Conservation (phyloP, 1,140 invertebrate species). For the Bombus superbus region DNA sequence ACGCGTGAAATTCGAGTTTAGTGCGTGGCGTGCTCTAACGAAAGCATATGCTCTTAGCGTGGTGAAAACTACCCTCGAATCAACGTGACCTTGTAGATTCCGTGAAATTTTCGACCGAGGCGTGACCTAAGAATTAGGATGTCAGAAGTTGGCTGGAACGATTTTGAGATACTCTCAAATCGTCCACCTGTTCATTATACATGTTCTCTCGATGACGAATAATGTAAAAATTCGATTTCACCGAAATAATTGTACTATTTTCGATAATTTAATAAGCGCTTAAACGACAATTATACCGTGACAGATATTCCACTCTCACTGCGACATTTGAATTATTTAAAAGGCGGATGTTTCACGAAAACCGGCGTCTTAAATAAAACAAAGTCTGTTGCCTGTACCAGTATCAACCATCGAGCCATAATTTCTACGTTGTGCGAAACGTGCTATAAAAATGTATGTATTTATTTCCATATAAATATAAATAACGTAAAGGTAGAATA, state of each 20-base stretch:
- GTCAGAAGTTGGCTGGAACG: conserved; percentile 40
- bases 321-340: no score
- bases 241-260: no score
- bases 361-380: no score
- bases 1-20: conserved; percentile 56
- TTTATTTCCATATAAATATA: no score
- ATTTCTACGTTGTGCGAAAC: no score
- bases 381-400: no score
- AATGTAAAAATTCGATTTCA: no score
- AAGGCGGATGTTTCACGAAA: no score
- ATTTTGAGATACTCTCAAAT: not conserved
- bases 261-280: not conserved
- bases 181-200: not conserved
- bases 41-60: conserved; percentile 41
- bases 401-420: no score
- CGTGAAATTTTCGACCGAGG: conserved; percentile 60
- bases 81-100: not conserved
- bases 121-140: conserved; percentile 67
- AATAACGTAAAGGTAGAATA: no score
- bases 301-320: accelerated
- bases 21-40: conserved; percentile 43
- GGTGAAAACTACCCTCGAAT: conserved; percentile 6
- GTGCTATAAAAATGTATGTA: no score
- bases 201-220: no score
- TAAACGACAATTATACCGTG: not conserved